phyloP scores from a whole-genome alignment of 2,113 vertebrate genomes.

The Antechinus flavipes region DNA sequence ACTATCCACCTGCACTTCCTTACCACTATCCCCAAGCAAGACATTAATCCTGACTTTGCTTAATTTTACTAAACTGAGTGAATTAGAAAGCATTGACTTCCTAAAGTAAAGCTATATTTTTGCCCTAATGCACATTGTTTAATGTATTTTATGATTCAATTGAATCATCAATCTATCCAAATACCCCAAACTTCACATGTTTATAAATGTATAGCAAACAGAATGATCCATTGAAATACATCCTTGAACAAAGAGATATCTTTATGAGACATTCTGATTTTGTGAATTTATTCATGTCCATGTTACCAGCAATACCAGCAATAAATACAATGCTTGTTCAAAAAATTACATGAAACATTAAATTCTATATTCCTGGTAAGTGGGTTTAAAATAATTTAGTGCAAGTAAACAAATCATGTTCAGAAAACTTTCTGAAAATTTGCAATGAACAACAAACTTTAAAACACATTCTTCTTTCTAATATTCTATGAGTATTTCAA shows the following conservation, averaged over 20 bases:
- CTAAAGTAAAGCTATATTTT: constrained; percentile 53
- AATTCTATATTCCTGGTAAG: constrained; percentile 69
- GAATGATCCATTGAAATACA: constrained; percentile 69
- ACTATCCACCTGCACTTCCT: constrained; percentile 38
- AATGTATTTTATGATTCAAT: constrained; percentile 58
- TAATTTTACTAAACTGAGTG: constrained; percentile 64
- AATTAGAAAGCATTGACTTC: constrained; percentile 60
- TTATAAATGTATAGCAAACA: constrained; percentile 62
- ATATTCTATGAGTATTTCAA: constrained; percentile 3
- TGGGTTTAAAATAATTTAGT: constrained; percentile 79
- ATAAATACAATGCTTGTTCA: constrained; percentile 77
- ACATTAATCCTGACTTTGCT: constrained; percentile 70
- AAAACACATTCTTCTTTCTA: constrained; percentile 70
- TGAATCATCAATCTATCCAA: constrained; percentile 55
- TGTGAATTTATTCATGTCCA: constrained; percentile 77
- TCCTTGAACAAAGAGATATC: constrained; percentile 70
- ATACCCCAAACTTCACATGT: constrained; percentile 57
- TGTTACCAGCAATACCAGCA: constrained; percentile 63
- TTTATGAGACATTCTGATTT: constrained; percentile 72
- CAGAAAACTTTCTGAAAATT: constrained; percentile 77
- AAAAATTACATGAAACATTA: constrained; percentile 73
- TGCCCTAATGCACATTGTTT: constrained; percentile 26
- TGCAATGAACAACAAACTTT: constrained; percentile 76
- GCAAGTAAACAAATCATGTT: constrained; percentile 75
- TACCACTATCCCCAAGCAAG: constrained; percentile 10